Evolutionary conservation across 2,888 invertebrate species (phyloP).

Genomic region (Dysmachus trigonus): DNA sequence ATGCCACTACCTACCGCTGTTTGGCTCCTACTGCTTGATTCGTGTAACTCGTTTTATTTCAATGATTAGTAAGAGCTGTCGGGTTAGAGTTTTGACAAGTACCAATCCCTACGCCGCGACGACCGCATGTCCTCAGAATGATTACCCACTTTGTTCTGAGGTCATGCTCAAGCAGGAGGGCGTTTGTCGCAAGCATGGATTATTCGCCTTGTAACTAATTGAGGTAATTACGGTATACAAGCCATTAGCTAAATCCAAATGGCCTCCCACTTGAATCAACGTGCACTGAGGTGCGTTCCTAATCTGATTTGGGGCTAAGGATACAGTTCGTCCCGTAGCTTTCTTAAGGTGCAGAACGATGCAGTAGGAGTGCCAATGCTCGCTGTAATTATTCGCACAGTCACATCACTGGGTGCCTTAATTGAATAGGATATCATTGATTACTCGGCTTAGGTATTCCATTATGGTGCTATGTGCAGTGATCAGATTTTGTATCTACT

Average conservation of each 20-base stretch:
- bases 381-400: neutral
- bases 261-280: constrained; percentile 7
- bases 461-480: neutral
- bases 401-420: neutral
- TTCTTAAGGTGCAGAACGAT: neutral
- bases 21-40: neutral
- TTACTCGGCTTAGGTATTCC: neutral
- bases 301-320: constrained; percentile 16
- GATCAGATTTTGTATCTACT: neutral
- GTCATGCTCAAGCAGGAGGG: constrained; percentile 8
- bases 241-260: constrained; percentile 38
- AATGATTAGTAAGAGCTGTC: neutral
- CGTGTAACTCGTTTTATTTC: constrained; percentile 17
- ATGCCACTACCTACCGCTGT: neutral
- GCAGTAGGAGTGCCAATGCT: neutral
- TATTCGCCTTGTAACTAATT: constrained; percentile 31
- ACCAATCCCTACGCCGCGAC: constrained; percentile 15
- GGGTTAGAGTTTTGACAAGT: constrained; percentile 6
- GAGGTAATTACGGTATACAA: constrained; percentile 40
- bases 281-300: constrained; percentile 19
- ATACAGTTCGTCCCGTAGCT: neutral
- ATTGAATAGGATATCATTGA: constrained; percentile 16
- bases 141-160: constrained; percentile 38
- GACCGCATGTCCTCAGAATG: neutral
- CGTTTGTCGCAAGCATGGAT: constrained; percentile 19